phyloP scores from a whole-genome alignment of 2,113 vertebrate species.

The Scytalopus superciliaris region DNA sequence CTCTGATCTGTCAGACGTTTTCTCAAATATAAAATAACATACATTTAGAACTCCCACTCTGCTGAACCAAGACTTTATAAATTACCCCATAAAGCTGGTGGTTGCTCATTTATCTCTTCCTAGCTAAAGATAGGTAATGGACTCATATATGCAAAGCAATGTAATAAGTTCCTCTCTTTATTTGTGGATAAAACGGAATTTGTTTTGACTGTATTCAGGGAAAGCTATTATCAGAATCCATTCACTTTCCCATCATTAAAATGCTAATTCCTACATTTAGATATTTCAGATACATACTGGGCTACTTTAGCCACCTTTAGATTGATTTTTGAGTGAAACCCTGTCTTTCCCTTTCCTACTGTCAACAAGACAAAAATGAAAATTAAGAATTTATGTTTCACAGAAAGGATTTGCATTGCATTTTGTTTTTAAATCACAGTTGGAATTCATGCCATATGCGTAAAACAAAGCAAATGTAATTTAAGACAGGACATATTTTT shows the following conservation, averaged over 20 bases:
- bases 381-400: neutral
- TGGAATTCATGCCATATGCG: neutral
- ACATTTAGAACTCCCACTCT: neutral
- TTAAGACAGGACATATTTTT: neutral
- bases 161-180: neutral
- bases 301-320: neutral
- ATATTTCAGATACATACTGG: neutral
- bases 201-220: neutral
- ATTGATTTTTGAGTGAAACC: neutral
- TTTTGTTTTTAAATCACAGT: neutral
- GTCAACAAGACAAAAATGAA: neutral
- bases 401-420: neutral
- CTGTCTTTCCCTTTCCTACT: neutral
- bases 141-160: neutral
- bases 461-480: neutral
- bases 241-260: neutral
- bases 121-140: constrained; percentile 3
- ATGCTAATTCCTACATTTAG: neutral
- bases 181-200: neutral
- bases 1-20: neutral
- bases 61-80: neutral
- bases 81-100: neutral
- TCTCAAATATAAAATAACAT: neutral
- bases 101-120: constrained; percentile 1
- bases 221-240: neutral